Conservation (phyloP, 2,888 invertebrate species). For the Andricus quercusramuli region DNA sequence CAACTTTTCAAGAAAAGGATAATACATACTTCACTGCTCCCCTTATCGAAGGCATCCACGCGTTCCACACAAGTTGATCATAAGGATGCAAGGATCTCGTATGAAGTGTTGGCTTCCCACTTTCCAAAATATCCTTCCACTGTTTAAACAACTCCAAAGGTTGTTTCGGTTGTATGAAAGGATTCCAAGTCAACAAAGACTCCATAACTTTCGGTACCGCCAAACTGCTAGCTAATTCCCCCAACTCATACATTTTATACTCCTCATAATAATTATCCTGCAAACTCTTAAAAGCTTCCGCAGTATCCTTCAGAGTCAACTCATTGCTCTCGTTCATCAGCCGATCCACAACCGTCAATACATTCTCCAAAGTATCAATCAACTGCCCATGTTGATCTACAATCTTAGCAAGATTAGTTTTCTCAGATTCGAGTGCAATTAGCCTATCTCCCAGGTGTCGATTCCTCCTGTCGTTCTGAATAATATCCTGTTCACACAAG, state of each 20-base stretch:
- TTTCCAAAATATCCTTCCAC: conserved; percentile 85
- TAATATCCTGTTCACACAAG: conserved; percentile 97
- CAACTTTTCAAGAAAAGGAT: neutral
- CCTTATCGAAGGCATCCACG: conserved; percentile 92
- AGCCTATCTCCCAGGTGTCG: conserved; percentile 89
- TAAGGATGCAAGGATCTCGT: conserved; percentile 84
- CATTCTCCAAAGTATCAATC: conserved; percentile 85
- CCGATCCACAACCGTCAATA: conserved; percentile 85
- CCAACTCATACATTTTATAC: conserved; percentile 91
- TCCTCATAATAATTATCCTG: conserved; percentile 85
- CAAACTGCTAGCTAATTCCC: conserved; percentile 90
- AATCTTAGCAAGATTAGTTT: conserved; percentile 84
- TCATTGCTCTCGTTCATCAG: conserved; percentile 80
- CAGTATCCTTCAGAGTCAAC: conserved; percentile 82
- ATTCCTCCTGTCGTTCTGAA: conserved; percentile 89
- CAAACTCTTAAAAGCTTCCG: conserved; percentile 81
- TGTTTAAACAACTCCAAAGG: conserved; percentile 84
- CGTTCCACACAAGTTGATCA: conserved; percentile 92
- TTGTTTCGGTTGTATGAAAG: conserved; percentile 84
- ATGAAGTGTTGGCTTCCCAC: conserved; percentile 69
- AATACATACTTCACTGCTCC: conserved; percentile 85
- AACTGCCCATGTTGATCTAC: conserved; percentile 87
- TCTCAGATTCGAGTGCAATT: conserved; percentile 89
- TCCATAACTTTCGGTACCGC: conserved; percentile 91
- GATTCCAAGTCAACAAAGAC: conserved; percentile 89